phyloP scores from a whole-genome alignment of 2,888 invertebrate genomes.

The Galerucella calmariensis region DNA sequence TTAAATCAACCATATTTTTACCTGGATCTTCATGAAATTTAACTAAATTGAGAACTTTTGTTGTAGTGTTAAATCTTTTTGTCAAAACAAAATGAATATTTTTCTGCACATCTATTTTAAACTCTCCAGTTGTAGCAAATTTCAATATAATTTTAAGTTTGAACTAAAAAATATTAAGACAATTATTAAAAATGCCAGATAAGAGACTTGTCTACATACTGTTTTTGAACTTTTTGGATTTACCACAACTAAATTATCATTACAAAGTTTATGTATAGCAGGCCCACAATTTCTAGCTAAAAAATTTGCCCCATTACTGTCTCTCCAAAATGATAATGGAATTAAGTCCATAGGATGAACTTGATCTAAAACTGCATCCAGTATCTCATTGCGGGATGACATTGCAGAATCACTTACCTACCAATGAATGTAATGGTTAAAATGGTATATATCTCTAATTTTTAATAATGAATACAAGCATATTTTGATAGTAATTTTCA shows the following conservation, averaged over 20 bases:
- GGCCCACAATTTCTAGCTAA: conserved; percentile 66
- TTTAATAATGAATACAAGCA: no score
- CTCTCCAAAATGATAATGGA: conserved; percentile 63
- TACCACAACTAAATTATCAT: conserved; percentile 62
- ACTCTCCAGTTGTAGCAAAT: conserved; percentile 63
- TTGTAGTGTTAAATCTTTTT: conserved; percentile 58
- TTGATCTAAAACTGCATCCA: conserved; percentile 64
- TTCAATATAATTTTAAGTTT: conserved; percentile 61
- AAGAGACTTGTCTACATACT: conserved; percentile 45
- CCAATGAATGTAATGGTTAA: conserved; percentile 6
- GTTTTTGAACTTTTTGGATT: conserved; percentile 52
- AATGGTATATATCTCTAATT: no score
- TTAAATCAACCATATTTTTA: conserved; percentile 43
- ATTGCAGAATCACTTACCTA: conserved; percentile 54
- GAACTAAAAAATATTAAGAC: conserved; percentile 44
- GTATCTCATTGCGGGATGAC: conserved; percentile 55
- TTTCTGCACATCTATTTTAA: conserved; percentile 66
- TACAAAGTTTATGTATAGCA: conserved; percentile 66
- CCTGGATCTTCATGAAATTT: conserved; percentile 65
- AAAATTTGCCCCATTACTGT: conserved; percentile 60
- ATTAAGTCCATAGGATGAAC: conserved; percentile 67
- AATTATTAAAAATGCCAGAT: not conserved
- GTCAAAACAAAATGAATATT: conserved; percentile 61
- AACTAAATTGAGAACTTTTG: conserved; percentile 62
- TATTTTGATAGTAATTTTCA: no score